Conservation (phyloP, 64 coral and sea anemone genomes). For the Montipora sp. region DNA sequence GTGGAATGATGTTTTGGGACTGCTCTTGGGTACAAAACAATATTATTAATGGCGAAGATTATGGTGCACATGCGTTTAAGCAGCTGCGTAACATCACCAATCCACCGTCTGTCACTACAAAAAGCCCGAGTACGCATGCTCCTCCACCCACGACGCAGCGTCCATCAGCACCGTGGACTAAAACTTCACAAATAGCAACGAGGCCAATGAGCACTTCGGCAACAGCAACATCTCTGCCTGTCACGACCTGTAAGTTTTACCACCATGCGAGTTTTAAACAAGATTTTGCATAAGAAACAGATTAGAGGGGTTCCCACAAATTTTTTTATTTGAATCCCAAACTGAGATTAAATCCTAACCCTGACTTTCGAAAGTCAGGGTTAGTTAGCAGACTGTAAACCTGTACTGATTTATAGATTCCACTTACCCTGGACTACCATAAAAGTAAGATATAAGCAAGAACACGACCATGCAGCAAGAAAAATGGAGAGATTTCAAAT, state of each 20-base stretch:
- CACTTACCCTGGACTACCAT: too few species aligned
- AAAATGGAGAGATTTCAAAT: too few species aligned
- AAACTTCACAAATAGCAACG: not conserved
- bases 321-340: too few species aligned
- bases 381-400: too few species aligned
- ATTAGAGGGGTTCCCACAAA: too few species aligned
- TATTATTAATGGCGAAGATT: slow-evolving; percentile 70
- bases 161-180: not conserved
- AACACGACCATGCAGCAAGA: too few species aligned
- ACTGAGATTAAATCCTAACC: too few species aligned
- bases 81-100: slow-evolving; percentile 44
- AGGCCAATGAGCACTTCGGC: not conserved
- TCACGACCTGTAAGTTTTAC: not conserved
- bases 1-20: slow-evolving; percentile 93
- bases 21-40: slow-evolving; percentile 96
- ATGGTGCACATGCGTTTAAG: slow-evolving; percentile 72
- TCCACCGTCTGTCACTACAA: slow-evolving; percentile 14
- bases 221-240: not conserved
- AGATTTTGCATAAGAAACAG: too few species aligned
- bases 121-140: slow-evolving; percentile 19
- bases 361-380: too few species aligned
- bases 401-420: too few species aligned
- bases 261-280: too few species aligned
- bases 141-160: slow-evolving; percentile 2
- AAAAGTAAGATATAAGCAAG: too few species aligned